Evolutionary conservation across 2,797 vertebrate genomes (phyloP).

Genomic region (Scyliorhinus canicula): DNA sequence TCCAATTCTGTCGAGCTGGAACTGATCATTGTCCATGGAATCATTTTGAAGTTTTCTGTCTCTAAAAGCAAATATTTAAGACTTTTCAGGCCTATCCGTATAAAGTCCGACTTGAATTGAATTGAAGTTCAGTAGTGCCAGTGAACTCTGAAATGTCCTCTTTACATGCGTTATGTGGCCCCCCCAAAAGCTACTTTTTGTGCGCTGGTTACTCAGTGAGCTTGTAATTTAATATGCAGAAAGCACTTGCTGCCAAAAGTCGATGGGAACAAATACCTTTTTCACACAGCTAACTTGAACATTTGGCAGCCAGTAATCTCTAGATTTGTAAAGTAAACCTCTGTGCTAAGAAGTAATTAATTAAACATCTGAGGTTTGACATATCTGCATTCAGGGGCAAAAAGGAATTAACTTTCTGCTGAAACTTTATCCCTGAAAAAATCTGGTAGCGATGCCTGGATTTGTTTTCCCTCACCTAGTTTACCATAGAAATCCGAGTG

Average conservation of each 20-base stretch:
- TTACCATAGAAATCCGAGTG: constrained; percentile 14
- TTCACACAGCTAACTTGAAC: not conserved
- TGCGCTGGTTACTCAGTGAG: not conserved
- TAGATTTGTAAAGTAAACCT: constrained; percentile 9
- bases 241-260: not conserved
- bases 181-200: not conserved
- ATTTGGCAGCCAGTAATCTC: constrained; percentile 21
- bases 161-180: no score
- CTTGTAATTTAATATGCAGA: not conserved
- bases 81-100: not conserved
- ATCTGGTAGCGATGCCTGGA: constrained; percentile 24
- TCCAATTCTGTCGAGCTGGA: not conserved
- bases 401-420: not conserved
- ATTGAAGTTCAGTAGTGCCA: not conserved
- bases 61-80: not conserved
- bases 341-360: constrained; percentile 13
- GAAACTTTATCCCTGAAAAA: constrained; percentile 10
- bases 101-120: not conserved
- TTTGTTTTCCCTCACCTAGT: not conserved
- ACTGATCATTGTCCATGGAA: not conserved
- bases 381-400: not conserved
- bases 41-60: constrained; percentile 3
- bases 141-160: not conserved
- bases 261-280: not conserved
- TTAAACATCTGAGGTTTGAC: not conserved